Percentiles rank a stretch among this genome's conserved stretches.
phyloP scores from a whole-genome alignment of 92 coral and sea anemone species.

The Actinostola sp. region DNA sequence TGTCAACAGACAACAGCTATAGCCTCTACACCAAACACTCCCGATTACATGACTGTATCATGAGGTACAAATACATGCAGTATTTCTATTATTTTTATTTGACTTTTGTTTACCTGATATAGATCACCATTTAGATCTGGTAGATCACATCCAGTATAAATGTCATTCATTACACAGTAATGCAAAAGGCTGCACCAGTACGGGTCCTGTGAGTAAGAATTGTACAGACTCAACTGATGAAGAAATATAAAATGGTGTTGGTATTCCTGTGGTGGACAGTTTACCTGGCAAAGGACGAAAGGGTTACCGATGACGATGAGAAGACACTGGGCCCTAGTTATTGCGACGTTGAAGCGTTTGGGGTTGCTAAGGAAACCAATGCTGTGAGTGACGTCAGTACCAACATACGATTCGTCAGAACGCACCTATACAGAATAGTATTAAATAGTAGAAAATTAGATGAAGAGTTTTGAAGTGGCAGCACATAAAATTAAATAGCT shows the following conservation, averaged over 20 bases:
- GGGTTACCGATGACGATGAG: slow-evolving; percentile 93
- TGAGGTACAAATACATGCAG: too few relatives aligned
- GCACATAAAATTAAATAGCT: too few relatives aligned
- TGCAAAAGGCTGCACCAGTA: slow-evolving; percentile 89
- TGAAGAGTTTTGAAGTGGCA: too few relatives aligned
- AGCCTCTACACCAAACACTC: too few relatives aligned
- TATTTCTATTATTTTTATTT: too few relatives aligned
- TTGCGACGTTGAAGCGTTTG: slow-evolving; percentile 95
- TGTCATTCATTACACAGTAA: slow-evolving; percentile 87
- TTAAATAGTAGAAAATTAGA: too few relatives aligned
- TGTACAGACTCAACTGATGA: neutral
- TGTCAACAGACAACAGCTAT: too few relatives aligned
- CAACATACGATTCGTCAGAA: slow-evolving; percentile 75
- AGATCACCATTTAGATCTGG: slow-evolving; percentile 62
- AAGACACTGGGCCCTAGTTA: slow-evolving; percentile 97
- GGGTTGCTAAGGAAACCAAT: slow-evolving; percentile 96
- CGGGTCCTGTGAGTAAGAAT: slow-evolving; percentile 65
- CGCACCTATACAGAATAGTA: slow-evolving; percentile 86
- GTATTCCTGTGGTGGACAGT: neutral
- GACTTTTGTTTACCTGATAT: slow-evolving; percentile 27
- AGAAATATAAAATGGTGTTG: neutral
- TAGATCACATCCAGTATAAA: slow-evolving; percentile 88
- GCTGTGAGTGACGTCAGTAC: slow-evolving; percentile 76
- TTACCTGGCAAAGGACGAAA: slow-evolving; percentile 91
- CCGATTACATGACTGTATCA: too few relatives aligned